Base-by-base conservation (phyloP, 1,140 invertebrate genomes). In the Drosophila yakuba region DNA sequence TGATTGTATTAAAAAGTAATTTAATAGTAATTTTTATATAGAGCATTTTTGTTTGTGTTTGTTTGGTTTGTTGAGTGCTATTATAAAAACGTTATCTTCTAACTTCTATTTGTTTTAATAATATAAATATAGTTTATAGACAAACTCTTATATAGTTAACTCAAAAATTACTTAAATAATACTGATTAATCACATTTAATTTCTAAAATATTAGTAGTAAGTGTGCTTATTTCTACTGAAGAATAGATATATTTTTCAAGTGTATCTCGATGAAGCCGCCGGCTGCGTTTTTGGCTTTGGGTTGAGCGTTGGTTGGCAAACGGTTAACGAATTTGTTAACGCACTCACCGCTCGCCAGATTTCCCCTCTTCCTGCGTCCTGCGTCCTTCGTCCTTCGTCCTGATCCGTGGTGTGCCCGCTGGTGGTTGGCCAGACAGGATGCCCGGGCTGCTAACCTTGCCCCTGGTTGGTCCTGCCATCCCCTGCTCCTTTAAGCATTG, bases 391-490 rank as follows among this genome's bases (percentile, higher is more conserved):
- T 36, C 32, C 50, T 36, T 4, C 50, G 32, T 36, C 15, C 50
- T 52, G n/a, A 4, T 51, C 28, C 32, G 50, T 8, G 8, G 32
- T 48, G 7, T 68, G 48, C 68, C 68, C 50, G 68, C 43, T 76
- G 84, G 83, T 88, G 83, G 83, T 88, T 88, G 83, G 83, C 84
- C 83, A 88, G 83, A 69, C 68, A 67, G 36, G 32, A 68, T 68
- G 39, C 63, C 45, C 50, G 15, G 17, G 25, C 51, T 28, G 58
- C 43, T 20, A 20, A 60, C 23, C 62, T 74, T 74, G 80, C 75
- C 74, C 78, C 76, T 83, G 80, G 80, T 84, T 83, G 80, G 80
- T 64, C 76, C 64, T 58, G 64, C 43, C 52, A 38, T 8, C 43
- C 61, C 32, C 38, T 25, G 50, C 62, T 20, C 45, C 45, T 28